These are phyloP conservation scores for Serranochromis macrocephalus DNA, from an alignment of 2,113 vertebrate genomes.

Conservation along the genomic window DNA sequence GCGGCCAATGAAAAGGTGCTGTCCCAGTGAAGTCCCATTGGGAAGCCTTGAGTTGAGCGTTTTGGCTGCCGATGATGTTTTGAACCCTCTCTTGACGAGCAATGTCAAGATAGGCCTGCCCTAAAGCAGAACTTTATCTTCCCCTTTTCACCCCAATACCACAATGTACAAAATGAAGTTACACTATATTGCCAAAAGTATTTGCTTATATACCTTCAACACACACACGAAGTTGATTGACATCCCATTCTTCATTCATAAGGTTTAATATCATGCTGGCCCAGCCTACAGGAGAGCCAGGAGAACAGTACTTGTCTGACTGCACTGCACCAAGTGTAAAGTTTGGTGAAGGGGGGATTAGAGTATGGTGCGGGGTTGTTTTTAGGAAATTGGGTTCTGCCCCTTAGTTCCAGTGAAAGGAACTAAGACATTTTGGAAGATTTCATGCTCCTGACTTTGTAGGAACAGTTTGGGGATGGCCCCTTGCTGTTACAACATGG, in stretches of 20 bases:
- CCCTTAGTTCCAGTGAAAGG: background rate
- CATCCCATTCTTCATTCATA: background rate
- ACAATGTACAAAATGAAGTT: background rate
- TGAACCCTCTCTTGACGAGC: background rate
- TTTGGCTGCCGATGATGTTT: background rate
- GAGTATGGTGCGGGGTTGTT: background rate
- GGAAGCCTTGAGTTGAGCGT: background rate
- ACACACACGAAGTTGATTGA: background rate
- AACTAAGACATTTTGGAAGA: background rate
- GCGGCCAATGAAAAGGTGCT: background rate
- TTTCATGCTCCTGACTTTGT: background rate
- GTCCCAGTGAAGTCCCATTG: background rate
- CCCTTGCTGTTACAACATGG: background rate
- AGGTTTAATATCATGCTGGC: background rate
- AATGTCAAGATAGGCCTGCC: background rate
- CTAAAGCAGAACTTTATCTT: background rate
- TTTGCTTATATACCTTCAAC: background rate
- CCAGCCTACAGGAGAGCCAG: background rate
- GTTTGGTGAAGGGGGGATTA: background rate
- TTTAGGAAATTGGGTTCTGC: background rate
- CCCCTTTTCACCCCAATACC: background rate
- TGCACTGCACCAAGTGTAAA: background rate
- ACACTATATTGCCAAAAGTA: background rate
- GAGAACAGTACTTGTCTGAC: background rate
- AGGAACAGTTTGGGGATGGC: background rate